Evolutionary conservation across 2,113 vertebrate species (phyloP).

Genomic region (Parus major): DNA sequence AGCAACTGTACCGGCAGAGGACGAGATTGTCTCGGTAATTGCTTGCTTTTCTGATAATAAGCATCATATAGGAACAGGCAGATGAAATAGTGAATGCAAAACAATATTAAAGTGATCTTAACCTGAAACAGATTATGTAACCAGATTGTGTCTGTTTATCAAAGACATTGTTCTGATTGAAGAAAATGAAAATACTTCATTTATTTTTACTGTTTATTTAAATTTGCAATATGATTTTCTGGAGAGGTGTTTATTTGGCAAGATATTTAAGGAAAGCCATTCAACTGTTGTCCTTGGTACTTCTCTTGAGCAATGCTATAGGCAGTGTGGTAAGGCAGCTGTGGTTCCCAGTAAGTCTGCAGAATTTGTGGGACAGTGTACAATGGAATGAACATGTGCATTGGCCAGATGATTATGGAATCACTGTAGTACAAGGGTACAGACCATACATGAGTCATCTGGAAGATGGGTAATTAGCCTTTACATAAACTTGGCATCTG

Average conservation of each 20-base stretch:
- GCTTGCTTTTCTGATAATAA: conserved; percentile 73
- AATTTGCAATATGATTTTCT: not conserved
- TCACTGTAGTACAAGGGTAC: not conserved
- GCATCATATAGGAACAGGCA: conserved; percentile 71
- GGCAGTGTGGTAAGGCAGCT: not conserved
- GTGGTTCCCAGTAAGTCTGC: not conserved
- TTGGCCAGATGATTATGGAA: conserved; percentile 25
- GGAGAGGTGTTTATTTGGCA: not conserved
- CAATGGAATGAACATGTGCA: not conserved
- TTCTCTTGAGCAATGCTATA: conserved; percentile 5
- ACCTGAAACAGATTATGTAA: conserved; percentile 73
- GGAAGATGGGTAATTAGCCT: conserved; percentile 13
- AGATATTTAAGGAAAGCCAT: conserved; percentile 10
- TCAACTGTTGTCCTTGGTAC: not conserved
- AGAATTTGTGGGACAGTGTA: not conserved
- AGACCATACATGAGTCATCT: conserved; percentile 31
- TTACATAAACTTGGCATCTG: conserved; percentile 42
- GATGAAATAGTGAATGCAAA: conserved; percentile 45
- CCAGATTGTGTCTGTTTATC: not conserved
- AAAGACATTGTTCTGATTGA: not conserved
- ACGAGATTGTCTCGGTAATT: conserved; percentile 86
- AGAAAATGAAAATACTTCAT: not conserved
- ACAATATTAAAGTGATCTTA: conserved; percentile 34
- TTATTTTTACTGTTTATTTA: not conserved
- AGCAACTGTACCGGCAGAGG: conserved; percentile 69